A percentile compares a stretch with the other conserved stretches of the same genome.
Conservation (phyloP, 2,888 invertebrate genomes). For the Atethmia centrago region DNA sequence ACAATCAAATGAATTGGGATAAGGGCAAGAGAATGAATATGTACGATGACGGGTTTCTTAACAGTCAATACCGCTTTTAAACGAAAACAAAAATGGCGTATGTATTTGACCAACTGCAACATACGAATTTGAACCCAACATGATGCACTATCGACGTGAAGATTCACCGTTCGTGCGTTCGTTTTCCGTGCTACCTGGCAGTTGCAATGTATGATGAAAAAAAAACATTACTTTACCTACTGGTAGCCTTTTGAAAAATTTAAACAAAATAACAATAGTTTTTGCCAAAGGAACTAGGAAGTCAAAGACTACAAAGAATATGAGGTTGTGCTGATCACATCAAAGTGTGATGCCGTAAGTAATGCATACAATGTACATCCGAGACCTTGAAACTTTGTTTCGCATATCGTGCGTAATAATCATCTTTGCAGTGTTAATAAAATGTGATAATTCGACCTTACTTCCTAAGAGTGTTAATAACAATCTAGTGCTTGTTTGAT, state of each 20-base stretch:
- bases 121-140: background rate
- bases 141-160: background rate
- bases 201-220: no score
- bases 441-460: slow-evolving; percentile 30
- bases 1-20: background rate
- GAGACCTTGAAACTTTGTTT: slow-evolving; percentile 28
- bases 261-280: slow-evolving; percentile 8
- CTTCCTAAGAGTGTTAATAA: slow-evolving; percentile 2
- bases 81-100: background rate
- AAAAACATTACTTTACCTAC: background rate
- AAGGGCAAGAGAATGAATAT: background rate
- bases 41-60: background rate
- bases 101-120: background rate
- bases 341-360: slow-evolving; percentile 6
- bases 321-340: slow-evolving; percentile 20
- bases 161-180: no score
- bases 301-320: slow-evolving; percentile 8
- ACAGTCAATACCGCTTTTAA: background rate
- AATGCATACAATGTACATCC: slow-evolving; percentile 28
- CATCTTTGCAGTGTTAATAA: slow-evolving; percentile 34
- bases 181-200: no score
- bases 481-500: no score
- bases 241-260: background rate
- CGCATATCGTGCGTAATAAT: slow-evolving; percentile 20
- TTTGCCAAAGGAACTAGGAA: slow-evolving; percentile 32